phyloP scores from a whole-genome alignment of 2,797 vertebrate genomes.

The Hippoglossus hippoglossus region DNA sequence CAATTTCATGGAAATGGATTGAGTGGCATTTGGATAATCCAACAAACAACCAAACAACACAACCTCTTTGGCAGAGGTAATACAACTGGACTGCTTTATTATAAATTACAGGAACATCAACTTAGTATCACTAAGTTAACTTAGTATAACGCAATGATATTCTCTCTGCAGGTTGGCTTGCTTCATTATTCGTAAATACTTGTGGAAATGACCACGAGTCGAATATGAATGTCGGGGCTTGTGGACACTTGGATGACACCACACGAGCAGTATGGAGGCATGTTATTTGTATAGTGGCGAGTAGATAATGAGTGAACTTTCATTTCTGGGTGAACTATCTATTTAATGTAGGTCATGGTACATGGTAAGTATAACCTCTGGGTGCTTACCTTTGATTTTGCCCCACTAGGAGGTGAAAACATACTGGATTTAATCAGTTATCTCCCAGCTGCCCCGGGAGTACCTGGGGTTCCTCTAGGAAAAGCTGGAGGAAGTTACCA shows the following conservation, averaged over 20 bases:
- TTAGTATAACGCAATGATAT: not conserved
- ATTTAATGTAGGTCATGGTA: not conserved
- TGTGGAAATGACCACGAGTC: not conserved
- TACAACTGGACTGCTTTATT: not conserved
- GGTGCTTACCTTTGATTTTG: slow-evolving; percentile 18
- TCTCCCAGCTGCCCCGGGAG: slow-evolving; percentile 3
- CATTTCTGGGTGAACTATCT: too few species aligned
- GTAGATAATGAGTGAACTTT: too few species aligned
- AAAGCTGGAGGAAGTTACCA: slow-evolving; percentile 3
- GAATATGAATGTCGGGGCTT: too few species aligned
- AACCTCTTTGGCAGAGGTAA: not conserved
- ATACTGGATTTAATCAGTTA: slow-evolving; percentile 22
- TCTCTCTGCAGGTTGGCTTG: not conserved
- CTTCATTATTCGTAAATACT: slow-evolving; percentile 1
- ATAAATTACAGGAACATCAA: not conserved
- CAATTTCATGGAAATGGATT: too few species aligned
- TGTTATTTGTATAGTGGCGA: too few species aligned
- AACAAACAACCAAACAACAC: too few species aligned
- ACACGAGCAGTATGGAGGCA: too few species aligned
- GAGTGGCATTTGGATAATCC: too few species aligned
- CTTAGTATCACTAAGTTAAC: not conserved
- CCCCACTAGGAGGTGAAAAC: slow-evolving; percentile 8
- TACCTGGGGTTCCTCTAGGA: slow-evolving; percentile 13
- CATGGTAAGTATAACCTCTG: slow-evolving; percentile 14
- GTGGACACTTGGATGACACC: too few species aligned